Evolutionary conservation across 2,113 vertebrate species (phyloP).

Genomic region (Prietella phreatophila): DNA sequence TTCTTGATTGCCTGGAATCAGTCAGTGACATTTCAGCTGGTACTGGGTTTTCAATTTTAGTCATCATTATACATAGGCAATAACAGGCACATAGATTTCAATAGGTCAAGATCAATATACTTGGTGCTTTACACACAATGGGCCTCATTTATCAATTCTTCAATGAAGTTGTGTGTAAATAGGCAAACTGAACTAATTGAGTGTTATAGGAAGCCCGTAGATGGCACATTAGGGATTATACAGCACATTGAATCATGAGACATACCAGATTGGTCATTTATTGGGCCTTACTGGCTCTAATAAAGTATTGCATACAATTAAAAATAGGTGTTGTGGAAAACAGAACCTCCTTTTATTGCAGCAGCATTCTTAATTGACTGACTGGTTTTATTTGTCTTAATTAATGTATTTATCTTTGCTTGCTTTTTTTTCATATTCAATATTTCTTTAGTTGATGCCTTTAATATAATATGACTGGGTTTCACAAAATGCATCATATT

Average conservation of each 20-base stretch:
- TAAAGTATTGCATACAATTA: neutral
- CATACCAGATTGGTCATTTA: neutral
- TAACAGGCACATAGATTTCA: neutral
- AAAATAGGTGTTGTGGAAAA: neutral
- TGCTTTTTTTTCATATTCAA: neutral
- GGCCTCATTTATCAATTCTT: neutral
- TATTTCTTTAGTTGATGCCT: neutral
- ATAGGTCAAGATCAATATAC: neutral
- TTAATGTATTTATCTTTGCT: neutral
- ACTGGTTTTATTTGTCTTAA: neutral
- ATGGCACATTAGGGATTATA: neutral
- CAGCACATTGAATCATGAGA: neutral
- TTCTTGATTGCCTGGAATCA: slow-evolving; percentile 15
- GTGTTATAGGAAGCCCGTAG: neutral
- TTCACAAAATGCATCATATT: neutral
- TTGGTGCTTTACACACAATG: neutral
- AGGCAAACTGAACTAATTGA: neutral
- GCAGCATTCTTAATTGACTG: neutral
- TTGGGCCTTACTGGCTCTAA: neutral
- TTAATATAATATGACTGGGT: neutral
- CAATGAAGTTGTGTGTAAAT: neutral
- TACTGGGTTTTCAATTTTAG: slow-evolving; percentile 31
- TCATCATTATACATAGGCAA: neutral
- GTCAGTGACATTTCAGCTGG: slow-evolving; percentile 29
- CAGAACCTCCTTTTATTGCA: neutral